Evolutionary conservation across 2,113 vertebrate species (phyloP), one percentile per base, ranked within the genome.

Genomic region (Alouatta palliata): DNA sequence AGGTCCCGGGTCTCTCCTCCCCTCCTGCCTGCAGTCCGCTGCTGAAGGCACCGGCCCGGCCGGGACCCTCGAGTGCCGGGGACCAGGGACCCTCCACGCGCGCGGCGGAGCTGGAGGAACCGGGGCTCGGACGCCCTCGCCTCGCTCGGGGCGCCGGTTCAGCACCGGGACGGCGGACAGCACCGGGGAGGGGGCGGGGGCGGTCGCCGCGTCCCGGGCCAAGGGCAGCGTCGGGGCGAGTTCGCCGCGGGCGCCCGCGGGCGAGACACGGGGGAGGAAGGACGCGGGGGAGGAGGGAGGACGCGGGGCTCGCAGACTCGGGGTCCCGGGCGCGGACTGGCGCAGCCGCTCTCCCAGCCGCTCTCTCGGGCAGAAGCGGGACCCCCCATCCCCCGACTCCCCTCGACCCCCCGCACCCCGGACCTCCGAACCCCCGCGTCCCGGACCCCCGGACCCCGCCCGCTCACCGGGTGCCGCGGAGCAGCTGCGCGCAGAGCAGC

Each of bases 401-500:
- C 17, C 70, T 19, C 84, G 30, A 49, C 35, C 49, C 20, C 32
- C 61, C 21, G 1, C 20, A 25, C 27, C 49, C 8, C 32, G 10
- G 21, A 4, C 7, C 75, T 61, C 14, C 52, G 52, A 17, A 52
- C 35, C 79, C 7, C 58, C 58, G 23, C 54, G 40, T 43, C 76
- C 23, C 43, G 21, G 56, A 58, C 75, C 30, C 10, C 1, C 77
- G 35, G 13, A 47, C 81, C 43, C 16, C 6, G 27, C 58, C 40
- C 11, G 75, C 98, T 99, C 98, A 99, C 99, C 99, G 98, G 98
- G 98, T 96, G 88, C 98, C 98, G 95, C 97, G 98, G 96, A 92
- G 98, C 96, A 95, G 97, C 8, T 92, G 98, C 54, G 97, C 97
- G 98, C 98, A 98, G 70, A 98, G 98, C 84, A 98, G 97, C 95